Evolutionary conservation across 1,140 invertebrate genomes (phyloP), one percentile per base, ranked within the genome.

Genomic region (Eufriesea mexicana): DNA sequence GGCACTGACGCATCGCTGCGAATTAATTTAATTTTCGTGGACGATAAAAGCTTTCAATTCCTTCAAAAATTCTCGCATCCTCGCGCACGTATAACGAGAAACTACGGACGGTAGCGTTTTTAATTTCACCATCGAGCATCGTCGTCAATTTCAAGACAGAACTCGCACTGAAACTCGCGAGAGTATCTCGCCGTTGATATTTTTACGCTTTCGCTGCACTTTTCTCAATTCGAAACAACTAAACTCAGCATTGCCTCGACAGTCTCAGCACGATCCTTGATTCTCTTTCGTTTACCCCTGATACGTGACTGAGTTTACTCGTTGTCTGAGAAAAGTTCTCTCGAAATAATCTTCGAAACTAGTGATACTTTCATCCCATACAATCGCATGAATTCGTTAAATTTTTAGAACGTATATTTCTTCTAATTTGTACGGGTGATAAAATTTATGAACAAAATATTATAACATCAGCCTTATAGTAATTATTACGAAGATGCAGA

Each of bases 1-100:
- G 20, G 5, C 42, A 8, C 8, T 10, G 35, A 64, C 20, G 64
- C 35, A n/a, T 45, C 42, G 64, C 42, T 67, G 42, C 35, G n/a
- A 83, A 73, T 51, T 64, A 79, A 64, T 51, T 79, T 64, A 42
- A 55, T 49, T 54, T 23, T 4, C 47, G 35, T 12, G 70, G 20
- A 51, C 49, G 25, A 10, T 54, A 18, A 54, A 72, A 72, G 49
- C 70, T 51, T 72, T 72, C 25, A 72, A 72, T 72, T 72, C 55
- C 70, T 55, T 42, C 23, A 2, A 35, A 55, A 73, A 73, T 45
- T 57, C 20, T n/a, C 10, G 23, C 28, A 49, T 20, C 14, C n/a
- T 47, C 35, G 16, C 20, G 42, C 23, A 12, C 64, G 42, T 47
- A 14, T 47, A 47, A 45, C 20, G 14, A n/a, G 54, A 18, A 55